Conservation (phyloP, 2,888 invertebrate species). For the Halocaridina rubra region DNA sequence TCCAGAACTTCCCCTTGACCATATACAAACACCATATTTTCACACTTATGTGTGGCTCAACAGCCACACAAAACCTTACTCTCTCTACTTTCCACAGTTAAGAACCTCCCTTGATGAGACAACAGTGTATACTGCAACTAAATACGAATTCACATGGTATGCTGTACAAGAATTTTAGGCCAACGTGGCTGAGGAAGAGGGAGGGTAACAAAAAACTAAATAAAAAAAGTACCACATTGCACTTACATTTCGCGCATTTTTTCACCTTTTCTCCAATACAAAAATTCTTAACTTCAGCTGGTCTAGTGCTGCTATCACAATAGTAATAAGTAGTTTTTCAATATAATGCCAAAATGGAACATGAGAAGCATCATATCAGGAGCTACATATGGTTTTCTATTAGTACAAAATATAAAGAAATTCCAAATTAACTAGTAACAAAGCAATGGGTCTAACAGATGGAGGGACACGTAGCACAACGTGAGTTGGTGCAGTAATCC, state of each 20-base stretch:
- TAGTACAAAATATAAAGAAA: no score
- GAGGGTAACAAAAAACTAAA: not conserved
- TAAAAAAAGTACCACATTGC: not conserved
- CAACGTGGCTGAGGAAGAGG: not conserved
- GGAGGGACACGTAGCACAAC: not conserved
- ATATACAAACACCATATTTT: not conserved
- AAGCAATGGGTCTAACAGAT: not conserved
- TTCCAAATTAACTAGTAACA: not conserved
- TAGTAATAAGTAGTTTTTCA: not conserved
- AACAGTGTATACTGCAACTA: not conserved
- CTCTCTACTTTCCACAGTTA: not conserved
- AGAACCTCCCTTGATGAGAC: not conserved
- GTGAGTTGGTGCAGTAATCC: not conserved
- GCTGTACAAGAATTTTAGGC: not conserved
- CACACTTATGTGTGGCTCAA: not conserved
- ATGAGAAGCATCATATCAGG: not conserved
- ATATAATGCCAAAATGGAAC: not conserved
- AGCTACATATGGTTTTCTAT: no score
- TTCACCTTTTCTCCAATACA: not conserved
- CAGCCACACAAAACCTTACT: not conserved
- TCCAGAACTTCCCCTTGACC: not conserved
- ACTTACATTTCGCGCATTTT: constrained; percentile 15
- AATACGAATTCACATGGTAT: not conserved
- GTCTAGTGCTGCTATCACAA: not conserved
- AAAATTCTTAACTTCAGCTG: not conserved